phyloP scores from a whole-genome alignment of 2,113 vertebrate species.

The Oxyura jamaicensis region DNA sequence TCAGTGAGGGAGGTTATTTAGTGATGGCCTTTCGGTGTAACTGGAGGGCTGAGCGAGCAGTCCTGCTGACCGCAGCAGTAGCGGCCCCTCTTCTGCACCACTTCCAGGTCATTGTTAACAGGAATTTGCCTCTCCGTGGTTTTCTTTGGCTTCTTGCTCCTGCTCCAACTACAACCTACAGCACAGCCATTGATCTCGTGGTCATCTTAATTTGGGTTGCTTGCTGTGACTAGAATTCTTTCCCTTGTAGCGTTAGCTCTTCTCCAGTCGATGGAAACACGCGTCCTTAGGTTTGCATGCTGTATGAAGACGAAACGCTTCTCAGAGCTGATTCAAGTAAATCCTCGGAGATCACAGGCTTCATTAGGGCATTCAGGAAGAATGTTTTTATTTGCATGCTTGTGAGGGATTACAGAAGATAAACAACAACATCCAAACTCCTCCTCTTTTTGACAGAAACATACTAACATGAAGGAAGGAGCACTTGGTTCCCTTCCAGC shows the following conservation, averaged over 20 bases:
- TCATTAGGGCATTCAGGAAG: not conserved
- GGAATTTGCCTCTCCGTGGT: fast-evolving
- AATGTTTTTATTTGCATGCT: not conserved
- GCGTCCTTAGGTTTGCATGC: not conserved
- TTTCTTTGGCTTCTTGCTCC: not conserved
- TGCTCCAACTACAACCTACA: not conserved
- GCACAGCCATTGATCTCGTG: not conserved
- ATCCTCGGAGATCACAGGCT: not conserved
- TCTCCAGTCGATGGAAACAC: not conserved
- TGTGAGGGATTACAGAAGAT: not conserved
- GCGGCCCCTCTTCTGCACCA: not conserved
- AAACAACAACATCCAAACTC: not conserved
- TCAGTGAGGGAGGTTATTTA: not conserved
- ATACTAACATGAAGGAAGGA: not conserved
- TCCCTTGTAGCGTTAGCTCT: not conserved
- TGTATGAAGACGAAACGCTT: not conserved
- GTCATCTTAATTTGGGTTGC: not conserved
- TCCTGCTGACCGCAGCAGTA: not conserved
- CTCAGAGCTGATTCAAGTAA: not conserved
- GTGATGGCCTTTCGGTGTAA: not conserved
- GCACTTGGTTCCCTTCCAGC: not conserved
- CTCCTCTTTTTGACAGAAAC: not conserved
- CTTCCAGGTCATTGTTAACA: not conserved
- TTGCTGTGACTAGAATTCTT: not conserved
- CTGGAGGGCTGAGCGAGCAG: not conserved